Base-by-base conservation (phyloP, 2,888 invertebrate species). In the Gastracanthus pulcherrimus region DNA sequence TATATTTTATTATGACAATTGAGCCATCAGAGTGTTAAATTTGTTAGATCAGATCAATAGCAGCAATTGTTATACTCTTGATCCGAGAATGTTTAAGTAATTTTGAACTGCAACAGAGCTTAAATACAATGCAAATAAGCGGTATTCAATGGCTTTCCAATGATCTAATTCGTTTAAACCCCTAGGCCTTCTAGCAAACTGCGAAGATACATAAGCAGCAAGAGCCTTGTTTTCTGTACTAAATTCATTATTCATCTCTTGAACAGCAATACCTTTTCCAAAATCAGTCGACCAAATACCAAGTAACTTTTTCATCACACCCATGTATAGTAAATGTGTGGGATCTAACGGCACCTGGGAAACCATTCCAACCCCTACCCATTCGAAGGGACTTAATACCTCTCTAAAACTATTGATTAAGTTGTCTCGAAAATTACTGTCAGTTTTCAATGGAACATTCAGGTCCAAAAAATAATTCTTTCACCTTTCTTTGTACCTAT, bases 161-260 rank as follows among this genome's bases (percentile, higher is more conserved):
- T 74, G n/a, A 11, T 72, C 69, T 9, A 85, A 19, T 70, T 83
- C 81, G 19, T 84, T 51, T 9, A 85, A 23, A 29, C 70, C 66
- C n/a, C 85, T 75, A 4, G 84, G 84, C 66, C 83, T 84, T 36
- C 86, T 82, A 19, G 74, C 76, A 75, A 86, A 86, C 36, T 87
- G 86, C 9, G 16, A 60, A 7, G 77, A 70, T 13, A 70, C 71
- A 41, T n/a, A 71, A 0, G 19, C 23, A 16, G 9, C 60, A 19
- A 79, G 55, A 45, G 64, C 26, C 2, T 36, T 31, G n/a, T 67
- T 34, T 45, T 38, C 26, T 4, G 16, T 58, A 66, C 41, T 38
- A 66, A 72, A 69, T 48, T 23, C n/a, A 1, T 26, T 48, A 16
- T 62, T 29, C 2, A 78, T 48, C 51, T 78, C 48, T 23, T 48